Conservation (phyloP, 53 echinoderm and acorn worm species). For the Luidia sarsii region DNA sequence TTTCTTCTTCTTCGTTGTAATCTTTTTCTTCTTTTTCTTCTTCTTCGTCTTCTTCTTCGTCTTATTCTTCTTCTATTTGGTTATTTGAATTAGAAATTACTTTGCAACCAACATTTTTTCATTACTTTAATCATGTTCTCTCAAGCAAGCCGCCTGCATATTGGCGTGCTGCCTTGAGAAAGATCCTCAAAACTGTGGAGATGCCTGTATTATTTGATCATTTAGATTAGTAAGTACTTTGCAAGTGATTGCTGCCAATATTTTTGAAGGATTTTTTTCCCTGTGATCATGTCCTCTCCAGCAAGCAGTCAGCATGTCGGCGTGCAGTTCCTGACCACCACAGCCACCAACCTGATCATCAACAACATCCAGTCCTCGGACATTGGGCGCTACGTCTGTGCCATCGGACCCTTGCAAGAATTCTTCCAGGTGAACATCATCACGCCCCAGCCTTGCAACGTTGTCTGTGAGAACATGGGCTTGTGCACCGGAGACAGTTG, state of each 20-base stretch:
- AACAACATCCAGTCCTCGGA: conserved; percentile 57
- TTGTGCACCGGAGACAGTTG: conserved; percentile 65
- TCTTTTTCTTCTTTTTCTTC: too few species aligned
- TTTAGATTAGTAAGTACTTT: too few species aligned
- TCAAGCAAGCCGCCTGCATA: too few species aligned
- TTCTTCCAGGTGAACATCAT: conserved; percentile 47
- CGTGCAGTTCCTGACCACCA: conserved; percentile 67
- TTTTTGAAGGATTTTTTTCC: not conserved
- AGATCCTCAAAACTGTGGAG: not conserved
- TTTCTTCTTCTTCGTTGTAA: too few species aligned
- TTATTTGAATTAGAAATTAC: too few species aligned
- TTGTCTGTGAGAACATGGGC: conserved; percentile 77
- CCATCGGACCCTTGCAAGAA: conserved; percentile 63
- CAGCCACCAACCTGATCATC: conserved; percentile 69
- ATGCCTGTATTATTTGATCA: not conserved
- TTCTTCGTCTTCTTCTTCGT: too few species aligned
- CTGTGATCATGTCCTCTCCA: too few species aligned
- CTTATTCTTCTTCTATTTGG: too few species aligned
- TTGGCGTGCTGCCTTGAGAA: too few species aligned
- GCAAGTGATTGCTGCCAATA: too few species aligned
- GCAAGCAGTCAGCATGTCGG: conserved; percentile 57
- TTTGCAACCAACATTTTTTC: too few species aligned
- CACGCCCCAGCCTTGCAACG: conserved; percentile 35
- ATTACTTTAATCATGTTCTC: too few species aligned
- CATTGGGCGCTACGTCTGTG: conserved; percentile 73